A percentile compares a stretch with the other conserved stretches of the same genome.
phyloP scores from a whole-genome alignment of 2,113 vertebrate genomes.

The Laterallus jamaicensis region DNA sequence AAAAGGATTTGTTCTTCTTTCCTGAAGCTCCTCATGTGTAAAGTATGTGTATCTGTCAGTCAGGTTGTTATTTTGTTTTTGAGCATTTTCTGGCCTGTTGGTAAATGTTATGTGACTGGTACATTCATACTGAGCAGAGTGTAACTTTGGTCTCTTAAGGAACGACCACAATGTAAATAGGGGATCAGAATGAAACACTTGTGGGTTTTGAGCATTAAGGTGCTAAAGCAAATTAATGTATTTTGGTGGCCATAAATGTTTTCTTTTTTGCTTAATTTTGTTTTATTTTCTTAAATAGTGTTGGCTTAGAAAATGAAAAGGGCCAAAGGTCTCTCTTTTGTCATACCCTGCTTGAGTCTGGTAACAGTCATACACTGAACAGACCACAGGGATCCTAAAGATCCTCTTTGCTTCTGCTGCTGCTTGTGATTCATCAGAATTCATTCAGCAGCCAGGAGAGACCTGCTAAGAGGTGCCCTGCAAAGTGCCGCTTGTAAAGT shows the following conservation, averaged over 20 bases:
- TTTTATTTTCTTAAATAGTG: not conserved
- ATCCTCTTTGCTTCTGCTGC: not conserved
- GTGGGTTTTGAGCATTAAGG: not conserved
- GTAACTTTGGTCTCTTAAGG: not conserved
- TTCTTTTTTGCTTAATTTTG: not conserved
- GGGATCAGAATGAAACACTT: not conserved
- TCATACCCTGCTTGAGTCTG: not conserved
- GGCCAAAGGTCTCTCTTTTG: not conserved
- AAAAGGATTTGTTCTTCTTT: not conserved
- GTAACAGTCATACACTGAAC: not conserved
- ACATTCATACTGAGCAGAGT: not conserved
- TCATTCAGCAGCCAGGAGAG: not conserved
- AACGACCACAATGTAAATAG: not conserved
- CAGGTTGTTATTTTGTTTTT: not conserved
- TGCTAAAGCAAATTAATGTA: not conserved
- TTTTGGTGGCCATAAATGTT: not conserved
- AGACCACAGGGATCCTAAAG: not conserved
- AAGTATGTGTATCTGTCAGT: not conserved
- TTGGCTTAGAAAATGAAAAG: not conserved
- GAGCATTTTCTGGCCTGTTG: not conserved
- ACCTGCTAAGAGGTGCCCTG: not conserved
- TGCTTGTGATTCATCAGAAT: not conserved
- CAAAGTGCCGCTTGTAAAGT: accelerated
- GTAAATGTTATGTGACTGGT: not conserved
- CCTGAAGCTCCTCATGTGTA: not conserved